A percentile compares a stretch with the other conserved stretches of the same genome.
These are phyloP conservation scores for Cryptomyrus ogoouensis DNA, from an alignment of 2,113 vertebrate species.

Conservation along the genomic window DNA sequence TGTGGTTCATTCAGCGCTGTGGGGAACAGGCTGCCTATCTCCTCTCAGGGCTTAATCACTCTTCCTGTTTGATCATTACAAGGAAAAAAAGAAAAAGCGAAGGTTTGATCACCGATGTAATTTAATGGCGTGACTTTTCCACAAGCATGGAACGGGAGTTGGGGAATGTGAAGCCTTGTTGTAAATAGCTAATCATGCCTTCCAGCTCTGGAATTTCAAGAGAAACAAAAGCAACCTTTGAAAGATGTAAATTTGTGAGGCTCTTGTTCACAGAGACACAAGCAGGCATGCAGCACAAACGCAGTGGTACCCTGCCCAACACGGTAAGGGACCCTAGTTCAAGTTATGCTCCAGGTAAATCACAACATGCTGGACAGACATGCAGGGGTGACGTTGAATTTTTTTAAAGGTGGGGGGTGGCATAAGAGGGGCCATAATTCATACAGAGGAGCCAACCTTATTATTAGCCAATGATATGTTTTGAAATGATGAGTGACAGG, in stretches of 20 bases:
- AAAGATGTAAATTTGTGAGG: not conserved
- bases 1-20: not conserved
- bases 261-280: not conserved
- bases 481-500: not conserved
- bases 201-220: not conserved
- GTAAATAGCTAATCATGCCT: not conserved
- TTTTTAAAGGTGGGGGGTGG: not conserved
- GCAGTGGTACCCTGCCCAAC: not conserved
- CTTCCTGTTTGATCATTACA: constrained; percentile 9
- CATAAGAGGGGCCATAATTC: not conserved
- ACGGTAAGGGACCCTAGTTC: not conserved
- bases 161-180: not conserved
- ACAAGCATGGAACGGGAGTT: not conserved
- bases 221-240: not conserved
- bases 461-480: not conserved
- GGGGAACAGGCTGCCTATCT: not conserved
- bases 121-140: not conserved
- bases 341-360: not conserved
- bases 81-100: not conserved
- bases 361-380: not conserved
- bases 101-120: constrained; percentile 14
- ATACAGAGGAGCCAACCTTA: not conserved
- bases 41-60: constrained; percentile 5
- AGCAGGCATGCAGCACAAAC: not conserved
- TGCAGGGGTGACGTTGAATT: not conserved